Base-by-base conservation (phyloP, 2,888 invertebrate genomes). In the Nephrotoma flavescens region DNA sequence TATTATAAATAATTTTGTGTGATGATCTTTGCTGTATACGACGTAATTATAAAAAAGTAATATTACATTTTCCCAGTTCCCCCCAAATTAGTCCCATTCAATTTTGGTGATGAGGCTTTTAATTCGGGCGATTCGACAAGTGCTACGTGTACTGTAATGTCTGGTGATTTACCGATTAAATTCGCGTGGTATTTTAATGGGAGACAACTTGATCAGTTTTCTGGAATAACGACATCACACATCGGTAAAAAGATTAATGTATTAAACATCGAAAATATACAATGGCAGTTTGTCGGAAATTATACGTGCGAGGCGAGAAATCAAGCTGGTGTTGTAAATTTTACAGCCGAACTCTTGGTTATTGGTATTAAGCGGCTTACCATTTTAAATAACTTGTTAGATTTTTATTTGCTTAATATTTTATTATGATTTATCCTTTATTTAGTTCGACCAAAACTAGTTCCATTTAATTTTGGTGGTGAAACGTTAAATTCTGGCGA, bases 41-140 rank as follows among this genome's bases (percentile, higher is more conserved):
- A 83, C 84, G 41, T 94, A 52, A 86, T 83, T 87, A 85, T 41
- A 3, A 19, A n/a, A 6, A 6, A 42, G 19, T 87, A 9, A 19
- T 5, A 42, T 45, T 9, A n/a, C n/a, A 12, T 41, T 41, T n/a
- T 92, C 88, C 93, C 94, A 95, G 96, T 94, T 93, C 93, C 94
- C 91, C 95, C 95, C 88, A 94, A 95, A 93, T 94, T 95, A 90
- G 93, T 94, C 90, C 95, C 95, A 89, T 96, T 96, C 91, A 92
- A 94, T 88, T 96, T 96, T 90, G 96, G 95, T 89, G 94, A 95
- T 89, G 94, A 94, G 89, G 92, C 94, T 0, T 85, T 42, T 42
- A 86, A 52, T 86, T 52, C 47, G 47, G 86, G 86, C 11, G 86
- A 86, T 85, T 88, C 89, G 12, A 90, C 90, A n/a, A 83, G 89